Evolutionary conservation across 2,797 vertebrate species (phyloP), one percentile per base, ranked within the genome.

Genomic region (Acipenser transmontanus): DNA sequence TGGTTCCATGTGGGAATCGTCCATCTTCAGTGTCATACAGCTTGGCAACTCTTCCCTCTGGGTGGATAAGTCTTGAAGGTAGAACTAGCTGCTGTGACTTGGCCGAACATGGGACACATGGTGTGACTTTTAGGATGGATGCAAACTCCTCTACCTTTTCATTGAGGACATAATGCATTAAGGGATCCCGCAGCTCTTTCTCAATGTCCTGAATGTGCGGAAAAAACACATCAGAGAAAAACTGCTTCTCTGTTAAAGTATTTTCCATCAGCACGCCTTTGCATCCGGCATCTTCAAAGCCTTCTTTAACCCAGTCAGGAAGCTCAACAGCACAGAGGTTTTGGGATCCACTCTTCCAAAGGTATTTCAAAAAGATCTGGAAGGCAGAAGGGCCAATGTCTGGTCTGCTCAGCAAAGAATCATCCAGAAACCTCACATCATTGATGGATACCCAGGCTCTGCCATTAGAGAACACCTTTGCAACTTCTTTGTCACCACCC

Each of bases 201-300:
- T 98, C 91, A 59, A 99, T 94, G 81, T 98, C 94, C 76, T 94
- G 88, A 78, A 99, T 86, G 76, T 99, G 92, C 65, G 97, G 96
- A 49, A 99, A 98, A 90, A 99, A 99, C 0, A 99, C 95, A 72
- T 98, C 95, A 70, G 93, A 89, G 82, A 99, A 99, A 80, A 99
- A 99, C 73, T 97, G 93, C 66, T 87, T 92, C 78, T 99, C 97
- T 73, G 96, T 97, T 74, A 96, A 88, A 0, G 98, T 99, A 78
- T 99, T 99, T 82, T 98, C 95, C 85, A 94, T 71, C 59, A 99
- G 72, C 72, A 93, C 92, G 52, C 89, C 90, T 80, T 93, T 98
- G 77, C 98, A 99, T 65, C 95, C 97, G 50, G 98, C 95, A 88
- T 98, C 96, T 82, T 99, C 97, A 85, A 99, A 99, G 47, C 97